Percentiles rank a stretch among this genome's conserved stretches.
Conservation (phyloP, 64 coral and sea anemone genomes). For the Actinia equina region DNA sequence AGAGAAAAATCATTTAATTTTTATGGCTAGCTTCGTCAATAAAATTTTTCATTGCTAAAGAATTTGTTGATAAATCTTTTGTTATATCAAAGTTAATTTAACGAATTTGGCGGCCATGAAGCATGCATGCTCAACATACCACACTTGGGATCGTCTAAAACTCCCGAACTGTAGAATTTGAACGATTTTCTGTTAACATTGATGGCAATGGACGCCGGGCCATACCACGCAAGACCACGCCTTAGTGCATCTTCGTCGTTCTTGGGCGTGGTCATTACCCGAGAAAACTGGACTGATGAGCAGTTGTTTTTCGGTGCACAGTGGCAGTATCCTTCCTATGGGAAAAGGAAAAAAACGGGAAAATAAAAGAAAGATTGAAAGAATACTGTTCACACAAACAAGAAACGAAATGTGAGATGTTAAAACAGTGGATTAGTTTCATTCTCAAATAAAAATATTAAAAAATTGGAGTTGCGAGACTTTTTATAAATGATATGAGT, state of each 20-base stretch:
- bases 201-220: slow-evolving; percentile 79
- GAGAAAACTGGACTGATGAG: slow-evolving; percentile 51
- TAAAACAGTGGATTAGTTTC: no score
- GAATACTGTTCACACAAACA: no score
- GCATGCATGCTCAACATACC: slow-evolving; percentile 46
- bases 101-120: no score
- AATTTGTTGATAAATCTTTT: no score
- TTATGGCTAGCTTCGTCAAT: no score
- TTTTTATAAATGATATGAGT: no score
- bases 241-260: slow-evolving; percentile 50
- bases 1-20: no score
- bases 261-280: slow-evolving; percentile 56
- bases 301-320: slow-evolving; percentile 74
- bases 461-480: no score
- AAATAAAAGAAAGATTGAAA: neutral
- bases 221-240: slow-evolving; percentile 79
- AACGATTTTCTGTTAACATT: slow-evolving; percentile 84
- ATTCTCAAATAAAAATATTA: no score
- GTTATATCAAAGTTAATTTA: no score
- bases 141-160: slow-evolving; percentile 78
- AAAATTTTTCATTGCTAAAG: no score
- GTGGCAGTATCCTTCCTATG: slow-evolving; percentile 92
- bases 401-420: no score
- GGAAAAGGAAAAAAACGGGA: neutral
- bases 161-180: slow-evolving; percentile 86